Evolutionary conservation across 2,113 vertebrate genomes (phyloP), one percentile per base, ranked within the genome.

Genomic region (Myotis lucifugus): DNA sequence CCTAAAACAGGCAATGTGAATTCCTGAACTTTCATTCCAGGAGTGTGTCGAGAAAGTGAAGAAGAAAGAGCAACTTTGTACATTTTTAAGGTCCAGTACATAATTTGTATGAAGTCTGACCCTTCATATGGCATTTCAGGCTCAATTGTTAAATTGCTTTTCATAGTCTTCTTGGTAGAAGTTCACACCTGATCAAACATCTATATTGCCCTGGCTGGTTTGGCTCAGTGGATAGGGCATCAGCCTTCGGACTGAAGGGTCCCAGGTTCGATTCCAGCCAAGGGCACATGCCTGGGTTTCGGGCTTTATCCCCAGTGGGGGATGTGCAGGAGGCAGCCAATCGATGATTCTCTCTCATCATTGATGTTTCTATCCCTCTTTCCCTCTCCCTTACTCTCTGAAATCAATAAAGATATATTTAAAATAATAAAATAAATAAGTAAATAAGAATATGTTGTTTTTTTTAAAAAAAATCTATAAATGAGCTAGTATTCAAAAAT

Each of bases 151-250:
- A 95, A 96, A 92, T 70, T 96, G 91, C 56, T 70, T 81, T 97
- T 96, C 89, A 96, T 61, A 13, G 86, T 87, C 79, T 97, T 96
- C 86, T 87, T 85, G 79, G 93, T 96, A 92, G 91, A 96, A 94
- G 69, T 96, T 97, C 91, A 94, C 97, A 97, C 94, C 96, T 97
- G 96, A 96, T 96, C 94, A 97, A 96, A 97, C 97, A 96, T 86
- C 88, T 97, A 64, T 96, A 97, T 37, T 37, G 37, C 37, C 37
- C 37, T 37, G 37, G 37, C 3, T 37, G 37, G 37, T 37, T 37
- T 37, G 37, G 37, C 37, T 37, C 37, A 37, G 37, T 37, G 37
- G 37, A 37, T 37, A 37, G 37, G 37, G 37, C 37, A 4, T 37
- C 37, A 37, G 37, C 37, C 37, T 37, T 37, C 37, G 37, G 37